Evolutionary conservation across 2,888 invertebrate species (phyloP).

Genomic region (Harmothoe impar): DNA sequence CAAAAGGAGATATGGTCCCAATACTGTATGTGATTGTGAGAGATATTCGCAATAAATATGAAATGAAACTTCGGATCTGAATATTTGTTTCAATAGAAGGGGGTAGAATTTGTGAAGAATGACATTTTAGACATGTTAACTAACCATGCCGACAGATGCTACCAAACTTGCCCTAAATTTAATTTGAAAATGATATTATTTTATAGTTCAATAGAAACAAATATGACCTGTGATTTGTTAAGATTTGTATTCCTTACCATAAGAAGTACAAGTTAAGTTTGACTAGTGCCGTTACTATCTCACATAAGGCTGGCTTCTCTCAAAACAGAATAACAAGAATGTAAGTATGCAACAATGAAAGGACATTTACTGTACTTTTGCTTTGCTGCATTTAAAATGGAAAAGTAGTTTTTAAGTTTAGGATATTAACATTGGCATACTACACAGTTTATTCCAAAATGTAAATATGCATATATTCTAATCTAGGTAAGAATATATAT

Average conservation of each 20-base stretch:
- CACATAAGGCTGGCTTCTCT: constrained; percentile 10
- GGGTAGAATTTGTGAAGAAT: too few species aligned
- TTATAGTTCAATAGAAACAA: too few species aligned
- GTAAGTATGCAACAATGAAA: constrained; percentile 35
- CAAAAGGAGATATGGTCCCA: too few species aligned
- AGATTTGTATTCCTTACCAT: not conserved
- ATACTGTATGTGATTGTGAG: too few species aligned
- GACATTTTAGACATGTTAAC: too few species aligned
- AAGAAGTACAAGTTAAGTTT: not conserved
- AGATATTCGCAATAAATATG: too few species aligned
- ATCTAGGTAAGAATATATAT: not conserved
- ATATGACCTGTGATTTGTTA: too few species aligned
- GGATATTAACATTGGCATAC: constrained; percentile 21
- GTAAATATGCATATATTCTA: constrained; percentile 2
- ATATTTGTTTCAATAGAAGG: too few species aligned
- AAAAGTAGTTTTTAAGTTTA: constrained; percentile 5
- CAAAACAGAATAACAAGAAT: constrained; percentile 48
- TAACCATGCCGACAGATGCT: too few species aligned
- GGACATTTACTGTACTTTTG: not conserved
- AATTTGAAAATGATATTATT: too few species aligned
- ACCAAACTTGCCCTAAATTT: too few species aligned
- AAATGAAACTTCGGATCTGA: too few species aligned
- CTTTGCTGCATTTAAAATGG: not conserved
- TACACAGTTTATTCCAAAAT: constrained; percentile 22
- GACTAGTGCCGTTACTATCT: constrained; percentile 7